Evolutionary conservation across 2,888 invertebrate genomes (phyloP).

Genomic region (Chymomyza caudatula): DNA sequence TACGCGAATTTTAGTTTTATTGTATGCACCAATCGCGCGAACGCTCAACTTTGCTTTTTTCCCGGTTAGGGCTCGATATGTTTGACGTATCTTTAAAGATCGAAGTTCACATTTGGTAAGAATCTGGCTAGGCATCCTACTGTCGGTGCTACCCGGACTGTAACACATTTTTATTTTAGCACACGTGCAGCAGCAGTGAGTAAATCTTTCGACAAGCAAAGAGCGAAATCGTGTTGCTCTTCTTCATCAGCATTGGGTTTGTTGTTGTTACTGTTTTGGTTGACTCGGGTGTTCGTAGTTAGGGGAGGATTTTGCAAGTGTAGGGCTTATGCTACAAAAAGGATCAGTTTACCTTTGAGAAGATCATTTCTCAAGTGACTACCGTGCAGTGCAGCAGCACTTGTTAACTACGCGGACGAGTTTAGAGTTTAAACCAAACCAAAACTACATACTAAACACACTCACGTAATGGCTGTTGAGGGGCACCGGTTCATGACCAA

Average conservation of each 20-base stretch:
- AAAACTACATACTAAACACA: no score
- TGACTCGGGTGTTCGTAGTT: conserved; percentile 62
- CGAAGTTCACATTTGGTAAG: no score
- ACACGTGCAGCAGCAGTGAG: conserved; percentile 45
- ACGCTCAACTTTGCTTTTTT: no score
- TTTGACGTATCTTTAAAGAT: no score
- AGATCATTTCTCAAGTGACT: conserved; percentile 76
- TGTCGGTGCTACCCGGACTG: not conserved
- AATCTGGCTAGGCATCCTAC: not conserved
- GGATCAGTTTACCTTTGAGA: conserved; percentile 75
- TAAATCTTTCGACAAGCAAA: conserved; percentile 43
- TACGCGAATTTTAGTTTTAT: no score
- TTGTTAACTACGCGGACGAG: conserved; percentile 16
- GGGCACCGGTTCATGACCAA: conserved; percentile 83
- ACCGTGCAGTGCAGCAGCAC: conserved; percentile 71
- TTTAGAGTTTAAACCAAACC: conserved; percentile 23
- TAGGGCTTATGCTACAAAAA: conserved; percentile 71
- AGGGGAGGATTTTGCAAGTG: conserved; percentile 72
- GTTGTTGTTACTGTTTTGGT: not conserved
- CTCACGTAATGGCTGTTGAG: conserved; percentile 72
- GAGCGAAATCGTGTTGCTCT: conserved; percentile 13
- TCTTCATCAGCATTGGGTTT: not conserved
- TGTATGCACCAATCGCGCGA: no score
- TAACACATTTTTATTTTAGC: conserved; percentile 15
- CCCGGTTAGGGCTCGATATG: no score